Base-by-base conservation (phyloP, 2,888 invertebrate genomes). In the Chrysina gloriosa region DNA sequence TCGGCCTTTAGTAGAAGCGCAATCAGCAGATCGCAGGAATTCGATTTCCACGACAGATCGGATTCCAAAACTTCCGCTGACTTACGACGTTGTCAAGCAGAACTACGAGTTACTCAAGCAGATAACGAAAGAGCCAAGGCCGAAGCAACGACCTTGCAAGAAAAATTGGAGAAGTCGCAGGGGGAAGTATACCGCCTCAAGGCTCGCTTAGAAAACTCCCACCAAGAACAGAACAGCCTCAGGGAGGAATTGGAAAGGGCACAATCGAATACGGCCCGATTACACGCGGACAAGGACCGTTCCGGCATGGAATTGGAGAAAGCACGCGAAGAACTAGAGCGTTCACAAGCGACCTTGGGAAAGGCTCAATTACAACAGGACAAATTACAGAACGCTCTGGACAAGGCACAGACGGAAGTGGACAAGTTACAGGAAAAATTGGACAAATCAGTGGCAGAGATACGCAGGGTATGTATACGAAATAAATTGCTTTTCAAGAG, bases 121-220 rank as follows among this genome's bases (percentile, higher is more conserved):
- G 96, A 96, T 81, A 94, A 93, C 73, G 96, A 96, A 78, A 88
- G 96, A 79, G 92, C 94, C 48, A 89, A 93, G 69, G 87, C 90
- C 29, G 95, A 96, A 81, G 92, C 94, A 0, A 89, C 93, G 52
- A 92, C 90, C 11, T 85, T 96, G 68, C 96, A 96, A 81, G 96
- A 96, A 79, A 96, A 96, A 85, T 84, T 96, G 71, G 96, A 96
- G 82, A 95, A 96, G 85, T 94, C 95, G 65, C 96, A 96, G 84
- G 96, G 96, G 70, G 96, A 97, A 84, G 95, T 97, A 34, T 96
- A 96, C 80, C 90, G 96, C 82, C 87, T 96, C 76, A 96, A 96
- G 83, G 96, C 96, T 39, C 92, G 96, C 80, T 86, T 96, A 78
- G 96, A 96, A 86, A 96, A 96, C 86, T 95, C 96, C 82, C 95